Base-by-base conservation (phyloP, 2,113 vertebrate species). In the Heptranchias perlo region DNA sequence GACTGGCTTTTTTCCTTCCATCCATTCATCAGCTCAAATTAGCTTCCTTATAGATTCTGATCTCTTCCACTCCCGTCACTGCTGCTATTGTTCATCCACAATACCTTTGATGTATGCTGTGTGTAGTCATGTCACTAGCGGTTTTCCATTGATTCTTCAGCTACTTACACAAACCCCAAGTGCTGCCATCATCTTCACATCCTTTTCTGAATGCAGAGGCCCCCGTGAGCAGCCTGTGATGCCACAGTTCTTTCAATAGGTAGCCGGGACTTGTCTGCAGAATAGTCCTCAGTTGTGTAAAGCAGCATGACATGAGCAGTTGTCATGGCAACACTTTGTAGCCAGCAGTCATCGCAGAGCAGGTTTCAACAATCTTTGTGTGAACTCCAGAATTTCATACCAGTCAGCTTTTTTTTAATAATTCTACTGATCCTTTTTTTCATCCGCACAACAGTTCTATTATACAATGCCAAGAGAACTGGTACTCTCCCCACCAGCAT, bases 271-370 rank as follows among this genome's bases (percentile, higher is more conserved):
- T 96, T 96, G 96, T 97, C 97, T 96, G 96, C 97, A 97, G 96
- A 97, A 97, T 97, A 97, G 96, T 67, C 0, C 96, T 96, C 96
- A 47, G 97, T 93, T 96, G 91, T 96, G 96, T 97, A 97, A 97
- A 97, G 96, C 96, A 96, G 96, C 96, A 97, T 97, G 97, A 97
- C 97, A 97, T 97, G 97, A 97, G 97, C 97, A 97, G 96, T 96
- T 97, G 97, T 4, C 93, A 67, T 39, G 94, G 64, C 94, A 95
- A 69, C 94, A 35, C 65, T 52, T 47, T 67, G 65, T 67, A 52
- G 44, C 23, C 64, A 52, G 64, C 65, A 16, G 62, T 69, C 44
- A 69, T 52, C 18, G 21, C 65, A 35, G 94, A 47, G 58, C 18
- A n/a, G 35, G 35, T n/a, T 93, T 93, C 89, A 93, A 16, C 58